A percentile compares a stretch with the other conserved stretches of the same genome.
phyloP scores from a whole-genome alignment of 30 jellyfish, hydroid and myxozoan genomes.

The Catostylus mosaicus region DNA sequence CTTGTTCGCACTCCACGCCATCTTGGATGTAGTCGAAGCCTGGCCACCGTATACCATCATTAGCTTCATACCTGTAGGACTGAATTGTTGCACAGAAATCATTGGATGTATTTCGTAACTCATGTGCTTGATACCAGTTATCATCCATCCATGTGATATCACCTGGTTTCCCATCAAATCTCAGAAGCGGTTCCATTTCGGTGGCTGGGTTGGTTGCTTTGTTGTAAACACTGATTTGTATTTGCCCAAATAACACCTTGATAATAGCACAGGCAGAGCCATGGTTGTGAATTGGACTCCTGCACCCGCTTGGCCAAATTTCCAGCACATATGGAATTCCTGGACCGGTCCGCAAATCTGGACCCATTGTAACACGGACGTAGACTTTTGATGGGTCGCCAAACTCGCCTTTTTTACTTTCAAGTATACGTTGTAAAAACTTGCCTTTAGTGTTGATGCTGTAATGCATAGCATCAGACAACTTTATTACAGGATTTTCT shows the following conservation, averaged over 20 bases:
- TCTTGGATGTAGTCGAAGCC: slow-evolving; percentile 25
- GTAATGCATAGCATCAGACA: slow-evolving; percentile 49
- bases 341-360: slow-evolving; percentile 51
- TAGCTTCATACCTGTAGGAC: slow-evolving; percentile 37
- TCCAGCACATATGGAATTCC: slow-evolving; percentile 66
- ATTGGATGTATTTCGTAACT: slow-evolving; percentile 21
- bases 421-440: not conserved
- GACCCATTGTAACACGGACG: slow-evolving; percentile 59
- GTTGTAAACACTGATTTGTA: slow-evolving; percentile 29
- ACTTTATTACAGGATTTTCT: not conserved
- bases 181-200: slow-evolving; percentile 2
- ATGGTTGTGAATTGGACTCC: slow-evolving; percentile 60
- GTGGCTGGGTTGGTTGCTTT: slow-evolving; percentile 43
- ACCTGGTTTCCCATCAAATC: slow-evolving; percentile 46
- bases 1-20: too few species aligned
- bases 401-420: not conserved
- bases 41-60: slow-evolving; percentile 45
- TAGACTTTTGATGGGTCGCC: slow-evolving; percentile 4
- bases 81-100: slow-evolving; percentile 67
- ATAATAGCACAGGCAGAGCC: slow-evolving; percentile 56
- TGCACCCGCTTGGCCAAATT: slow-evolving; percentile 50
- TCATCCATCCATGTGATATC: slow-evolving; percentile 62
- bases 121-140: slow-evolving; percentile 62
- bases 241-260: slow-evolving; percentile 49
- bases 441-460: slow-evolving; percentile 25